These are phyloP conservation scores for Apodemia duryi DNA, from an alignment of 2,888 invertebrate species.

Conservation along the genomic window DNA sequence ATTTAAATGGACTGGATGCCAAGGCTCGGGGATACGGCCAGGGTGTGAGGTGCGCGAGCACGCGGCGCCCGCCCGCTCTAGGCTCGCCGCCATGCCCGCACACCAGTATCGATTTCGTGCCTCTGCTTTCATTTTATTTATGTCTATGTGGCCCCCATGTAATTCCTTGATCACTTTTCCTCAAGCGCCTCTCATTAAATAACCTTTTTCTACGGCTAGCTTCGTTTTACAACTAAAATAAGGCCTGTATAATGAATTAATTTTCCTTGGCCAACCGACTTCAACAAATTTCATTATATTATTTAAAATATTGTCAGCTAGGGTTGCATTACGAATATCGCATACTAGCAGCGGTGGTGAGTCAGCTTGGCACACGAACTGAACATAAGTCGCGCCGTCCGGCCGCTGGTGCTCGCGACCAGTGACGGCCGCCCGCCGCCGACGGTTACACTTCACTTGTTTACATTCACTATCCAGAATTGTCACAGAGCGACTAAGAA, in stretches of 20 bases:
- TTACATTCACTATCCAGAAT: too few relatives aligned
- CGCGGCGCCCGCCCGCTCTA: conserved; percentile 4
- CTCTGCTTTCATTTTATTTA: not conserved
- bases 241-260: not conserved
- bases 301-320: not conserved
- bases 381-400: too few relatives aligned
- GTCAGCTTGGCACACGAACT: too few relatives aligned
- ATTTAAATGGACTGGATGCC: not conserved
- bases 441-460: too few relatives aligned
- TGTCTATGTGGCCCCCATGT: conserved; percentile 18
- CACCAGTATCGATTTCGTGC: not conserved
- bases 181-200: conserved; percentile 1
- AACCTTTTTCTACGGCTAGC: not conserved
- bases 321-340: not conserved
- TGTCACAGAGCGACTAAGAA: not conserved
- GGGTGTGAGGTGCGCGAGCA: not conserved
- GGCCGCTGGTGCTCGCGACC: too few relatives aligned
- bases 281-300: not conserved
- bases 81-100: not conserved
- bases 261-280: not conserved
- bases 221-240: not conserved
- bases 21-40: conserved; percentile 7
- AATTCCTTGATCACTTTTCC: not conserved
- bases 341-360: too few relatives aligned
- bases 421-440: too few relatives aligned